A percentile compares a stretch with the other conserved stretches of the same genome.
Conservation (phyloP, 2,797 vertebrate genomes). For the Enteromius mattozi region DNA sequence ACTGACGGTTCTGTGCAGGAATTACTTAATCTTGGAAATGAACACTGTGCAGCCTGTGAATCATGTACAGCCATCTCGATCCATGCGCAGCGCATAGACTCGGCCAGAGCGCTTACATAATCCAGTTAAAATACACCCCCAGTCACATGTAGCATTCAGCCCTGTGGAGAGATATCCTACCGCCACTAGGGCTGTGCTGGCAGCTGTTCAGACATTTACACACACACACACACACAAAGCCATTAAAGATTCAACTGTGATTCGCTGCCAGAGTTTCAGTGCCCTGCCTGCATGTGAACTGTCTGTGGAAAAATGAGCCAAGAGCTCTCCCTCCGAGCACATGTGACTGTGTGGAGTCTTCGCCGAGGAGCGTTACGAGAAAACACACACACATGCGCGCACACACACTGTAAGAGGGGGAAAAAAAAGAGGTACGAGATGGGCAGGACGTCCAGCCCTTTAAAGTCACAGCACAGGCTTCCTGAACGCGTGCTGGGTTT, state of each 20-base stretch:
- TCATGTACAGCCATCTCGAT: conserved; percentile 76
- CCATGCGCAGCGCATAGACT: conserved; percentile 73
- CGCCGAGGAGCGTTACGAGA: conserved; percentile 30
- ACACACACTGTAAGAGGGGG: conserved; percentile 61
- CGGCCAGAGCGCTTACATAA: conserved; percentile 82
- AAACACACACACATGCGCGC: background rate
- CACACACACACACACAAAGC: conserved; percentile 53
- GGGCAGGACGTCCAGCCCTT: conserved; percentile 69
- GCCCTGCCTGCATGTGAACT: conserved; percentile 74
- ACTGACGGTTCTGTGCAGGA: conserved; percentile 64
- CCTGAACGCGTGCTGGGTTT: conserved; percentile 62
- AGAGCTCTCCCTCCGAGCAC: conserved; percentile 68
- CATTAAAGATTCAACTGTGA: conserved; percentile 70
- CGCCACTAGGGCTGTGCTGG: conserved; percentile 76
- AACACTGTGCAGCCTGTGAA: conserved; percentile 70
- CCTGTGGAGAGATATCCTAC: conserved; percentile 78
- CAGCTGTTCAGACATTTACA: conserved; percentile 74
- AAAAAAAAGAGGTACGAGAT: conserved; percentile 48
- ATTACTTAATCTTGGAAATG: conserved; percentile 70
- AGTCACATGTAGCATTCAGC: conserved; percentile 83
- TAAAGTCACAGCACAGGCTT: conserved; percentile 69
- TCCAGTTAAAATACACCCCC: conserved; percentile 81
- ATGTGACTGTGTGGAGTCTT: conserved; percentile 75
- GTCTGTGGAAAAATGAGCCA: conserved; percentile 70
- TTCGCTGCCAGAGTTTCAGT: conserved; percentile 73